Percentiles rank a stretch among this genome's conserved stretches.
These are phyloP conservation scores for Oeneis ivallda DNA, from an alignment of 2,888 invertebrate genomes.

Conservation along the genomic window DNA sequence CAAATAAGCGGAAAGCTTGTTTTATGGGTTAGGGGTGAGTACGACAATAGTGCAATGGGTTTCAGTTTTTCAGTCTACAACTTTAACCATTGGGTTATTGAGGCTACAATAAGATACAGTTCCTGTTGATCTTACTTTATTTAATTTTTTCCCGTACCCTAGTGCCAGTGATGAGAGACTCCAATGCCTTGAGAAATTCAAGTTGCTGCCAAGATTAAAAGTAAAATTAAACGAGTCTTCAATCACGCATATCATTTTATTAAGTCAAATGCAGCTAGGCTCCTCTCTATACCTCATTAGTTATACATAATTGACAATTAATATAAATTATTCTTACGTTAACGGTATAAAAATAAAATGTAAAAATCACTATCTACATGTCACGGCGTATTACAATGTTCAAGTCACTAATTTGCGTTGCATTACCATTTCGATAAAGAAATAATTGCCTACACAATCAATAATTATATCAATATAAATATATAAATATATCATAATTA, in stretches of 20 bases:
- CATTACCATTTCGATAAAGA: neutral
- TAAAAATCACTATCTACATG: slow-evolving; percentile 62
- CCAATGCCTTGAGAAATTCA: too few species aligned
- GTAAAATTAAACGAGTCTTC: slow-evolving; percentile 42
- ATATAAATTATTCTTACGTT: slow-evolving; percentile 69
- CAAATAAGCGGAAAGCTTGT: too few species aligned
- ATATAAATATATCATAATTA: too few species aligned
- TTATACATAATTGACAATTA: slow-evolving; percentile 74
- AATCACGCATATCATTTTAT: slow-evolving; percentile 76
- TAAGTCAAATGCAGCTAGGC: slow-evolving; percentile 69
- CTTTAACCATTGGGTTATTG: too few species aligned
- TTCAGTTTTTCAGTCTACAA: too few species aligned
- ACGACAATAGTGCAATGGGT: too few species aligned
- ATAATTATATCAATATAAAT: neutral
- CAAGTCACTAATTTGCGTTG: slow-evolving; percentile 25
- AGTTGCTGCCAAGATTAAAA: too few species aligned
- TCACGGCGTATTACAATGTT: slow-evolving; percentile 30
- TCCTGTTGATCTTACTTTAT: too few species aligned
- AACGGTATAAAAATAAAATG: slow-evolving; percentile 75
- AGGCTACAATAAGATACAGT: too few species aligned
- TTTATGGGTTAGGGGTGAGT: too few species aligned
- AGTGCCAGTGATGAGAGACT: too few species aligned
- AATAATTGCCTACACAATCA: slow-evolving; percentile 12
- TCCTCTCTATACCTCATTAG: slow-evolving; percentile 65
- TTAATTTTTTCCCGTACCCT: too few species aligned